These are phyloP conservation scores for Nanger granti DNA, from an alignment of 2,113 vertebrate species.

Conservation along the genomic window DNA sequence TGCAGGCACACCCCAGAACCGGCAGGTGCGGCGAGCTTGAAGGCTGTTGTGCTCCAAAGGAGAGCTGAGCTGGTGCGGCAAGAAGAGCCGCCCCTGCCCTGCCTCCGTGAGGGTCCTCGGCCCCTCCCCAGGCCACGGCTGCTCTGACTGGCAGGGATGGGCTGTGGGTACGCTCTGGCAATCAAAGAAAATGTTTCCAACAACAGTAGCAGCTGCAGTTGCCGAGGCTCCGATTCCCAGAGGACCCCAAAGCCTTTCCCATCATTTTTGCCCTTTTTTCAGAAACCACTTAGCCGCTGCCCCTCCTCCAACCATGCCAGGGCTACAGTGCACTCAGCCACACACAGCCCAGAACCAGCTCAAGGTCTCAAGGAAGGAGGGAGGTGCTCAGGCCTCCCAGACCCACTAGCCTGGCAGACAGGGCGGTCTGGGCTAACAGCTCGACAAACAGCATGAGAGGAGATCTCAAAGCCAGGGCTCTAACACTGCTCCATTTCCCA, in stretches of 20 bases:
- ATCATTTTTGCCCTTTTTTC: constrained; percentile 78
- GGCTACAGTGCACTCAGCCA: constrained; percentile 44
- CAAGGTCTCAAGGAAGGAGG: neutral
- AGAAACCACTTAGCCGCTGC: constrained; percentile 75
- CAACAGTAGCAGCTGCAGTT: constrained; percentile 66
- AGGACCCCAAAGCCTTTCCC: constrained; percentile 80
- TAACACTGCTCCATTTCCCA: neutral
- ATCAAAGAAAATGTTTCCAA: constrained; percentile 50
- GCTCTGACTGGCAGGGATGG: neutral
- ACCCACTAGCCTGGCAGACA: neutral
- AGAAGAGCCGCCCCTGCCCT: neutral
- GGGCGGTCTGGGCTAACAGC: neutral
- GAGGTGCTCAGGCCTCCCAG: neutral
- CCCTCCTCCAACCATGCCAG: constrained; percentile 49
- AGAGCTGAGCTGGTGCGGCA: neutral
- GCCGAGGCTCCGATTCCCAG: constrained; percentile 74
- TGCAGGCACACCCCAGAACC: neutral
- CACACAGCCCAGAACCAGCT: neutral
- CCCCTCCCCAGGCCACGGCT: neutral
- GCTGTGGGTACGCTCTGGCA: neutral
- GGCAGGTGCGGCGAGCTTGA: neutral
- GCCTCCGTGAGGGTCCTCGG: neutral
- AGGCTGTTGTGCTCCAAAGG: neutral
- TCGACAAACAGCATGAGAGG: neutral
- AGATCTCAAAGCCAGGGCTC: neutral